These are phyloP conservation scores for rat (Rattus norvegicus) DNA, from an alignment of 2,113 vertebrate species.

Conservation along the genomic window GRCr8 NC_086028.1:24394501-24395000, in stretches of 20 bases:
- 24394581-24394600: background rate
- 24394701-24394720: no score
- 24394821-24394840: no score
- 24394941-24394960: no score
- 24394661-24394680: fast-evolving
- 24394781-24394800: background rate
- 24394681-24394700: fast-evolving
- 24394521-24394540: background rate
- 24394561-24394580: background rate
- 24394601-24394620: conserved; percentile 15
- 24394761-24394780: background rate
- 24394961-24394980: no score
- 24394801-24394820: background rate
- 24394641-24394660: background rate
- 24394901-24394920: background rate
- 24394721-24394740: background rate
- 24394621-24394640: background rate
- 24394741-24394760: background rate
- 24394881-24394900: background rate
- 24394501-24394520: background rate
- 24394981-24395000: no score
- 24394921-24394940: no score
- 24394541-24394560: background rate
- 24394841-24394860: background rate
- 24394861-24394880: background rate